A percentile compares a stretch with the other conserved stretches of the same genome.
phyloP scores from a whole-genome alignment of 2,797 vertebrate species.

The Falco cherrug region DNA sequence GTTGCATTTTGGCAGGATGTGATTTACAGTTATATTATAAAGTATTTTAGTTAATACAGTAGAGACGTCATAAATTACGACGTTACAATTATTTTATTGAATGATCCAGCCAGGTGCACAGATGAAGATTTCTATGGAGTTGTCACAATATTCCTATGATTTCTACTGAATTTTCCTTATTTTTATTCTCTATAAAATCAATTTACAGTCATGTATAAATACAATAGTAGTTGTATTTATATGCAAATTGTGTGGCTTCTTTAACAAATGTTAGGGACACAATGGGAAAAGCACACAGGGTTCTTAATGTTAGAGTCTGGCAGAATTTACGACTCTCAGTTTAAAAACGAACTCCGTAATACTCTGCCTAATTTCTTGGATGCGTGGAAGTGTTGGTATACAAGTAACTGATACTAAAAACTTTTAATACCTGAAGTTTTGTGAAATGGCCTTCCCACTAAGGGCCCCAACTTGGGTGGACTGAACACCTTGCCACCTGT shows the following conservation, averaged over 20 bases:
- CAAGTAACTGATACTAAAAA: background rate
- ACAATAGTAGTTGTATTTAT: background rate
- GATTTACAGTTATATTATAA: background rate
- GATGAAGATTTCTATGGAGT: background rate
- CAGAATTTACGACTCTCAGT: background rate
- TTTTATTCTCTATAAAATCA: background rate
- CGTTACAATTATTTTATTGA: background rate
- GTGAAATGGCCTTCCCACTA: background rate
- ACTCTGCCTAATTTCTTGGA: background rate
- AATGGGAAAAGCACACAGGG: background rate
- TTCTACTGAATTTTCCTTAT: background rate
- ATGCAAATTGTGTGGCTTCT: background rate
- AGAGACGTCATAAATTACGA: background rate
- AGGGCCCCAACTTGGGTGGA: background rate
- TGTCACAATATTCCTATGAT: background rate
- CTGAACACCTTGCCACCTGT: background rate
- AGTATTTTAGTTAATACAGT: background rate
- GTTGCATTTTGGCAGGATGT: background rate
- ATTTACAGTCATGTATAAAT: background rate
- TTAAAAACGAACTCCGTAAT: background rate
- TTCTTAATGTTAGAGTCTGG: background rate
- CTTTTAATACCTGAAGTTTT: background rate
- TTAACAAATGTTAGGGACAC: background rate
- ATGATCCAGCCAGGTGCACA: background rate
- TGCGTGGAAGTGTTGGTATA: fast-evolving